Evolutionary conservation across 2,113 vertebrate genomes (phyloP), one percentile per base, ranked within the genome.

Genomic region (Hirundichthys speculiger): DNA sequence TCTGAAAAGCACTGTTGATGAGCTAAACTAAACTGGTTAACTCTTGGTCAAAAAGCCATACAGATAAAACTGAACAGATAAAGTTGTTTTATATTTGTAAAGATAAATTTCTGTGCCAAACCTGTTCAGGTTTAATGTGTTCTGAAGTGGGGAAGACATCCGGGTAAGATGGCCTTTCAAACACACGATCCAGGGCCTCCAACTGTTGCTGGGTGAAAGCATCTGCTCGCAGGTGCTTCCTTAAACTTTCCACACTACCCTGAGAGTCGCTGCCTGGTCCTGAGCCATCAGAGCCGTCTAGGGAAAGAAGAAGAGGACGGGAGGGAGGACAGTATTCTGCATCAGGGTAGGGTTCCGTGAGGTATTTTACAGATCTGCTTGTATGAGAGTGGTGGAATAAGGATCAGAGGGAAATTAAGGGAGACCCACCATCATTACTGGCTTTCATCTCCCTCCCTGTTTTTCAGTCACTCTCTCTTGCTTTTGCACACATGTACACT

Each of bases 171-270:
- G 98, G 96, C 71, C 97, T 95, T 90, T 99, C 97, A 50, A 99
- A 99, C 86, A 98, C 95, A 2, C 96, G 94, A 83, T 98, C 97
- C 90, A 99, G 91, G 81, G 98, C 97, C 88, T 99, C 97, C 78
- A 99, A 90, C 89, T 99, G 97, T 90, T 99, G 96, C 89, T 98
- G 96, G 34, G 97, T 98, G 88, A 99, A 99, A 73, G 98, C 94
- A 84, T 99, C 97, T 19, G 96, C 97, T 85, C 97, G 90, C 95
- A 99, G 96, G 93, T 99, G 97, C 89, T 99, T 99, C 91, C 97
- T 94, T 93, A 99, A 96, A 94, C 96, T 98, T 93, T 99, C 98
- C 93, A 98, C 96, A 22, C 96, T 98, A 89, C 96, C 97, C 94
- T 99, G 98, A 92, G 98, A 96, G 88, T 99, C 98, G 90, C 96